Base-by-base conservation (phyloP, 2,113 vertebrate genomes). In the Nothocercus julius region DNA sequence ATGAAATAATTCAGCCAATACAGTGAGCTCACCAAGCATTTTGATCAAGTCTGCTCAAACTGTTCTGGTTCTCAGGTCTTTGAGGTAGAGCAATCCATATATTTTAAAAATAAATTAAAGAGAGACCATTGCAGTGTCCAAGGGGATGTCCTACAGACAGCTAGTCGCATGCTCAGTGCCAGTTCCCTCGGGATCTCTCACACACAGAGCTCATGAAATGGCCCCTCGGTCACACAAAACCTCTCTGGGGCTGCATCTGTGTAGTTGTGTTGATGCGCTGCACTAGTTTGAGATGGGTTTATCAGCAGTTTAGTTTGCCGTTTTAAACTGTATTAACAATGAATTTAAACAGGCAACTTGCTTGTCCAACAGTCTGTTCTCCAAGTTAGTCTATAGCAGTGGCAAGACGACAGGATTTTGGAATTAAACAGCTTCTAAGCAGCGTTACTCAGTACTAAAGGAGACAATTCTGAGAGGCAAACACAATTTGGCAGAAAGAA, bases 41-140 rank as follows among this genome's bases (percentile, higher is more conserved):
- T 62, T 70, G 18, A 85, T 80, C n/a, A 88, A 7, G 15, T 67
- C 44, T 2, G 3, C 20, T 53, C 28, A 62, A 69, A 76, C 11
- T 9, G 3, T 8, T 47, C 38, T 11, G 27, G 42, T 59, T 79
- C 51, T 42, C 40, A 19, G 9, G 27, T 42, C 34, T 66, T 44
- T 56, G 25, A 40, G 40, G 42, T 1, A 40, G 75, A 69, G 11
- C 38, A 49, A 79, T 27, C 38, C 62, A 38, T 27, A 49, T 49
- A 49, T 49, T 49, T 49, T 49, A 22, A 49, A 49, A 49, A 49
- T 24, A 49, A 22, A 49, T 11, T 24, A 49, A 11, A 22, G 22
- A 49, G 3, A 1, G 16, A 68, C 15, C 17, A 73, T 36, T 18
- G n/a, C 17, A 76, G 17, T 1, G 45, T 2, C 0, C 27, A 49